Conservation (phyloP, 2,888 invertebrate genomes). For the Lucinisca nassula region DNA sequence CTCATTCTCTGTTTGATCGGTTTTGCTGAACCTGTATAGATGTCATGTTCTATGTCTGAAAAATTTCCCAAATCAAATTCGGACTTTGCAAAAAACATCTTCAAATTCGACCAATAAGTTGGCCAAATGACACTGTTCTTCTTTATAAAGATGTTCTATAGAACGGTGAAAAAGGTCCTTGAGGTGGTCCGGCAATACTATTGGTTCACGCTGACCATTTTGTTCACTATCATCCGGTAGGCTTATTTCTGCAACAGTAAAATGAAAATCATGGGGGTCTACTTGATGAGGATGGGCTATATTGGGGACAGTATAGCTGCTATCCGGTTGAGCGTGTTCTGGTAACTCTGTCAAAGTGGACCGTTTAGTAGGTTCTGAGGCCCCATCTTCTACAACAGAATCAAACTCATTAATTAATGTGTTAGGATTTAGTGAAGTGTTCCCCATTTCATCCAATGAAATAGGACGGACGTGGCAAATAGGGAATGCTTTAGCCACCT, state of each 20-base stretch:
- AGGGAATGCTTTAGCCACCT: conserved; percentile 30
- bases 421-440: too few relatives aligned
- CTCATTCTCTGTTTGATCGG: conserved; percentile 5
- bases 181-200: not conserved
- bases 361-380: too few relatives aligned
- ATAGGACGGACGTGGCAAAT: not conserved
- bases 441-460: not conserved
- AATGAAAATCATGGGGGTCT: too few relatives aligned
- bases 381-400: not conserved
- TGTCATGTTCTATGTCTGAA: not conserved
- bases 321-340: too few relatives aligned
- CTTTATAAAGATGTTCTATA: not conserved
- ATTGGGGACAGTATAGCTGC: too few relatives aligned
- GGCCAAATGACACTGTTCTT: not conserved
- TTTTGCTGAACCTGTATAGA: not conserved
- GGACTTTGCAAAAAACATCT: conserved; percentile 7
- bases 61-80: conserved; percentile 2
- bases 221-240: too few relatives aligned
- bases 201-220: too few relatives aligned
- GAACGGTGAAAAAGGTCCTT: not conserved
- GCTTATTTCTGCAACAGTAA: too few relatives aligned
- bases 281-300: too few relatives aligned
- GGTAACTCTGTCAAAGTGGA: too few relatives aligned
- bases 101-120: not conserved
- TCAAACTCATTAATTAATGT: too few relatives aligned